Conservation (phyloP, 2,113 vertebrate genomes). For the pig (Sus scrofa) region T2T-Sscrofa CM000830.6:7042501-7043000, state of each 20-base stretch:
- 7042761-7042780: accelerated
- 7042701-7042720: not conserved
- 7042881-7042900: accelerated
- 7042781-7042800: not conserved
- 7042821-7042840: accelerated
- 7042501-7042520: not conserved
- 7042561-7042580: not conserved
- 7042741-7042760: accelerated
- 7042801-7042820: not conserved
- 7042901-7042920: not conserved
- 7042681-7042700: not conserved
- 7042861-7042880: not conserved
- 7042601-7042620: not conserved
- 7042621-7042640: not conserved
- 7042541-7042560: not conserved
- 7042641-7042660: not conserved
- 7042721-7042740: not conserved
- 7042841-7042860: not conserved
- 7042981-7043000: not conserved
- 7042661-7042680: accelerated
- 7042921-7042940: accelerated
- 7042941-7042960: not conserved
- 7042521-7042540: not conserved
- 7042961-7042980: no score
- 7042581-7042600: not conserved